A percentile compares a stretch with the other conserved stretches of the same genome.
phyloP scores from a whole-genome alignment of 2,797 vertebrate species.

The Pangasius djambal region DNA sequence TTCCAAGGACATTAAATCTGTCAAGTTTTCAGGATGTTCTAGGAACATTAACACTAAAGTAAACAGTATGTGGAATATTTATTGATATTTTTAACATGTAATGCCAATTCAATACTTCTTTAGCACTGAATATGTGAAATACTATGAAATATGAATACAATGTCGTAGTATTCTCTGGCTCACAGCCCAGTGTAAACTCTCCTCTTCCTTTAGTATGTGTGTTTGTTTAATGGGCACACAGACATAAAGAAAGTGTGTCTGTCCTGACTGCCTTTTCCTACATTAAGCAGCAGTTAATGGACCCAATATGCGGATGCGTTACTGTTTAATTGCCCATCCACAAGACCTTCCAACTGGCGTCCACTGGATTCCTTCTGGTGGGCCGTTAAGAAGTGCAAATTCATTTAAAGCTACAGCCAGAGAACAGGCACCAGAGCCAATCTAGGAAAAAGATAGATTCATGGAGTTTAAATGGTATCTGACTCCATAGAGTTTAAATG shows the following conservation, averaged over 20 bases:
- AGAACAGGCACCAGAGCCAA: background rate
- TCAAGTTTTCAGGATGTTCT: no score
- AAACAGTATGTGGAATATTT: background rate
- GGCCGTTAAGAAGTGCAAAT: constrained; percentile 16
- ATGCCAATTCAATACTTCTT: background rate
- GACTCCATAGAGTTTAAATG: background rate
- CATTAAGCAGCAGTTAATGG: constrained; percentile 45
- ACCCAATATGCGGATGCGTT: constrained; percentile 13
- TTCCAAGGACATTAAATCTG: background rate
- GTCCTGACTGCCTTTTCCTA: constrained; percentile 13
- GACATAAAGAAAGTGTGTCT: background rate
- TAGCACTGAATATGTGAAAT: background rate
- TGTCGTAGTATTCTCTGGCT: background rate
- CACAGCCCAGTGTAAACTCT: background rate
- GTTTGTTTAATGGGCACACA: background rate
- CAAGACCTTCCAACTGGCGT: constrained; percentile 18
- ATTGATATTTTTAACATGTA: background rate
- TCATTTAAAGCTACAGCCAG: constrained; percentile 11
- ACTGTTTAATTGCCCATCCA: constrained; percentile 40
- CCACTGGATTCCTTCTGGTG: background rate
- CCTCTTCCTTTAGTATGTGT: background rate
- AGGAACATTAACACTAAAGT: background rate
- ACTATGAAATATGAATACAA: background rate
- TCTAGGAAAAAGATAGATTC: background rate
- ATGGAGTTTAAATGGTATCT: background rate